Evolutionary conservation across 2,888 invertebrate genomes (phyloP).

Genomic region (Sericinus montela): DNA sequence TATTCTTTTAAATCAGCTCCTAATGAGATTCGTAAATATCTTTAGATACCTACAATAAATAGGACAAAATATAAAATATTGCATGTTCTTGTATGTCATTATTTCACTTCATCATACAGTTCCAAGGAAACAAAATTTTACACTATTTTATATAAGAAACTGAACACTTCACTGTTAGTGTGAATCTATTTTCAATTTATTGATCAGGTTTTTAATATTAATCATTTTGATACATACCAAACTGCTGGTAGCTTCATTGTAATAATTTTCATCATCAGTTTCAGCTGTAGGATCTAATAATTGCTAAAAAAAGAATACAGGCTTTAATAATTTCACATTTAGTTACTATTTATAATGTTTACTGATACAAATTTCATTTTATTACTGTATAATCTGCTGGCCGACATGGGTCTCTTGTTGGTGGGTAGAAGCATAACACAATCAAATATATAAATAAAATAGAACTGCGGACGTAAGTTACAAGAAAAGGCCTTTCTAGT

Average conservation of each 20-base stretch:
- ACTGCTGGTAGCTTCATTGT: slow-evolving; percentile 82
- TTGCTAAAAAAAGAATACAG: slow-evolving; percentile 45
- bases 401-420: slow-evolving; percentile 92
- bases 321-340: background rate
- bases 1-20: no score
- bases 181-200: no score
- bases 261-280: slow-evolving; percentile 89
- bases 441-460: slow-evolving; percentile 95
- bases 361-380: background rate
- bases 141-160: no score
- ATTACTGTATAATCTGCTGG: slow-evolving; percentile 87
- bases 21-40: no score
- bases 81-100: no score
- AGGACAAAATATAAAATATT: no score
- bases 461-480: slow-evolving; percentile 96
- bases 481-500: slow-evolving; percentile 96
- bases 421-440: slow-evolving; percentile 92
- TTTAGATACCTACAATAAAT: no score
- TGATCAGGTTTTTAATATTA: no score
- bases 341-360: slow-evolving; percentile 1
- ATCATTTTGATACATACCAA: slow-evolving; percentile 69
- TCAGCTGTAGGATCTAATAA: slow-evolving; percentile 85
- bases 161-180: no score
- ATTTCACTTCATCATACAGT: no score
- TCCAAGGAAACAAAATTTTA: no score